These are phyloP conservation scores for Pollimyrus isidori DNA, from an alignment of 2,113 vertebrate species.

Conservation along the genomic window DNA sequence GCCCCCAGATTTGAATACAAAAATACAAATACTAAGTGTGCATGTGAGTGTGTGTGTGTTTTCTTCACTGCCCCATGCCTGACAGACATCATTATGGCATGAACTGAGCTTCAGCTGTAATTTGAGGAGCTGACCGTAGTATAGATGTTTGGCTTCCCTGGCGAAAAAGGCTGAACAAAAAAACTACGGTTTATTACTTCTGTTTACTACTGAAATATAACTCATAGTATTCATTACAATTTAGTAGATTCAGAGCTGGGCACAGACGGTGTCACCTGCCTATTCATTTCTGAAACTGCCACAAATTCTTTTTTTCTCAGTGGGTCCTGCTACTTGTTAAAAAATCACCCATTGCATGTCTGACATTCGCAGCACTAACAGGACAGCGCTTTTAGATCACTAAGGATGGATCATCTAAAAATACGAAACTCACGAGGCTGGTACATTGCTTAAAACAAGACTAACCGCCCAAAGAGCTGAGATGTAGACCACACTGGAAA, in stretches of 20 bases:
- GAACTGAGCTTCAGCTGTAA: too few relatives aligned
- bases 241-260: background rate
- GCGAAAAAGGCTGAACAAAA: background rate
- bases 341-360: background rate
- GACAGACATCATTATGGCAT: background rate
- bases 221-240: background rate
- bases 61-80: background rate
- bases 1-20: too few relatives aligned
- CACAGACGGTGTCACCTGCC: background rate
- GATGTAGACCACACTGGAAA: too few relatives aligned
- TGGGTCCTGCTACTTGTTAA: background rate
- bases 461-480: background rate
- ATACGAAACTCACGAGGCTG: background rate
- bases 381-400: background rate
- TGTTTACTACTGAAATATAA: background rate
- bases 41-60: too few relatives aligned
- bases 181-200: background rate
- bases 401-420: background rate
- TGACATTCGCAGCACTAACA: background rate
- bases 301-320: background rate
- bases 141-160: background rate
- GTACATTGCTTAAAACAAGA: background rate
- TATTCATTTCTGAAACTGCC: background rate
- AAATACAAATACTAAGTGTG: too few relatives aligned
- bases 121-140: too few relatives aligned